Base-by-base conservation (phyloP, 1,140 invertebrate species). In the Thaumetopoea pityocampa region DNA sequence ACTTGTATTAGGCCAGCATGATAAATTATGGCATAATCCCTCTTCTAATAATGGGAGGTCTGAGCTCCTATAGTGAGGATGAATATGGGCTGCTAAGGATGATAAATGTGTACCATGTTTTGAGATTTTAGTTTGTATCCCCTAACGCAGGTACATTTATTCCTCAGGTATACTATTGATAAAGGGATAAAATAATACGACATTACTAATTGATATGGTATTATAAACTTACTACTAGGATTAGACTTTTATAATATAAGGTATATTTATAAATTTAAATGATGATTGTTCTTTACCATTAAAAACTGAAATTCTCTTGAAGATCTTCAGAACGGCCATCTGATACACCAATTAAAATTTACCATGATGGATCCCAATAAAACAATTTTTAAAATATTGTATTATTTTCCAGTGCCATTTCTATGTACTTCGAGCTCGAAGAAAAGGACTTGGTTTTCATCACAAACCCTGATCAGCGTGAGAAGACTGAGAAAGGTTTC, bases 381-480 rank as follows among this genome's bases (percentile, higher is more conserved):
- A 9, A 2, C 11, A 16, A 5, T 38, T 5, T 4, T 17, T 34
- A 32, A 26, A 7, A 8, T 5, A 14, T 7, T 23, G 4, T 10
- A 4, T 26, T 34, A n/a, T 12, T 44, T 10, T 14, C 12, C 72
- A 98, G 96, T 66, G 98, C 97, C 66, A 99, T 99, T 77, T 98
- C 97, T 67, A 96, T 99, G 93, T 99, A 90, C 92, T 99, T 99
- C 79, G 96, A 98, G 83, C 89, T 99, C 26, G 90, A 94, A 35
- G 92, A 96, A 48, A 96, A 96, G 76, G 97, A 98, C 89, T 87
- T 94, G 71, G 89, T 93, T 5, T 96, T 97, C 87, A 97, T 98
- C 65, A 94, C 91, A 48, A 92, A 92, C 62, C 86, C 91, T 2
- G 94, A 96, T 79, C 96, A 98, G 83, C 90, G 93, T 77, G 94